Evolutionary conservation across 2,888 invertebrate species (phyloP).

Genomic region (Thymelicus acteon): DNA sequence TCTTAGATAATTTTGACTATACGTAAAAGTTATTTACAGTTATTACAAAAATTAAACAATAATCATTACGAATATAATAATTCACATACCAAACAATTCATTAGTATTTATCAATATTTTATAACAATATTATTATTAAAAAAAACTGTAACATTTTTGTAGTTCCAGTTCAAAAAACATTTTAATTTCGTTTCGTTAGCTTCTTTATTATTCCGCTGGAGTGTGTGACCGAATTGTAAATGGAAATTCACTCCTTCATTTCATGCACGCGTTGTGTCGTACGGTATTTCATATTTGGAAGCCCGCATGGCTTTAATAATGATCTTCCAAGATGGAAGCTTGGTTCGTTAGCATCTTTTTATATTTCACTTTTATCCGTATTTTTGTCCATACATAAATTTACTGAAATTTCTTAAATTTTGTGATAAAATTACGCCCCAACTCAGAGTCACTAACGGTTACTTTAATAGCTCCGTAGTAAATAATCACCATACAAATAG

Average conservation of each 20-base stretch:
- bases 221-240: conserved; percentile 27
- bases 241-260: conserved; percentile 28
- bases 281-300: conserved; percentile 29
- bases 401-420: not conserved
- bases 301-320: conserved; percentile 22
- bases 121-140: too few relatives aligned
- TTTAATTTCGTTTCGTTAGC: conserved; percentile 14
- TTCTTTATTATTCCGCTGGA: conserved; percentile 28
- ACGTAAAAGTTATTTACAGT: too few relatives aligned
- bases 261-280: conserved; percentile 23
- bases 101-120: too few relatives aligned
- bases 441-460: too few relatives aligned
- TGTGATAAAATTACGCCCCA: not conserved
- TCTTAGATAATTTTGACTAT: too few relatives aligned
- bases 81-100: too few relatives aligned
- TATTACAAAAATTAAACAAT: too few relatives aligned
- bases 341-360: conserved; percentile 10
- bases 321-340: conserved; percentile 1
- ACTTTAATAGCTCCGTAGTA: too few relatives aligned
- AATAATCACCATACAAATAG: too few relatives aligned
- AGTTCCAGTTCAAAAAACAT: conserved; percentile 1
- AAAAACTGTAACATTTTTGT: too few relatives aligned
- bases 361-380: not conserved
- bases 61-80: too few relatives aligned
- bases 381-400: not conserved